Evolutionary conservation across 1,140 invertebrate species (phyloP).

Genomic region (Lepidurus packardi): DNA sequence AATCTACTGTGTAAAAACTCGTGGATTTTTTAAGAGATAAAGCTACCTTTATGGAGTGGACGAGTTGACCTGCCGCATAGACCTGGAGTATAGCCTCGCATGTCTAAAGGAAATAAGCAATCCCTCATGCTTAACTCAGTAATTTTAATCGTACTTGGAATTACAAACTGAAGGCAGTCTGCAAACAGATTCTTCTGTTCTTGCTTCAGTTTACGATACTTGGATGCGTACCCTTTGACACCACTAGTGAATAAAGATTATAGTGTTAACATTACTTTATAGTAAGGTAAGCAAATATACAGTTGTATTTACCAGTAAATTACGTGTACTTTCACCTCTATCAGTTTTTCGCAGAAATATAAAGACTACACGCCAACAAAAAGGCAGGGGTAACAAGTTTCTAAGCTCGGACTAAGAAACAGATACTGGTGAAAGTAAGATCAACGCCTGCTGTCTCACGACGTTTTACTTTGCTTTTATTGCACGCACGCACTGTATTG

Average conservation of each 20-base stretch:
- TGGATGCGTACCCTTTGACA: conserved; percentile 36
- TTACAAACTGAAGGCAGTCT: conserved; percentile 21
- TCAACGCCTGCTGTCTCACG: too few species aligned
- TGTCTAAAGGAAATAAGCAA: conserved; percentile 27
- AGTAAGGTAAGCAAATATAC: background rate
- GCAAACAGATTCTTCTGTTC: conserved; percentile 33
- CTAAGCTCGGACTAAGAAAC: too few species aligned
- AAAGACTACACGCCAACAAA: background rate
- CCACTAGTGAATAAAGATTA: conserved; percentile 34
- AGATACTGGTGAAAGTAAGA: too few species aligned
- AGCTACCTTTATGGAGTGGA: conserved; percentile 37
- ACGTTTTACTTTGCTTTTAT: too few species aligned
- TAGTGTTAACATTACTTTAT: background rate
- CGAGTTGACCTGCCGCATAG: conserved; percentile 30
- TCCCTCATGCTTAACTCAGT: background rate
- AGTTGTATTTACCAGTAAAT: conserved; percentile 35
- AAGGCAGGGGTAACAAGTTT: too few species aligned
- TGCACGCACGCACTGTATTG: too few species aligned
- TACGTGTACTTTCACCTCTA: conserved; percentile 28
- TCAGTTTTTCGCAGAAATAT: background rate
- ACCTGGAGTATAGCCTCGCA: conserved; percentile 36
- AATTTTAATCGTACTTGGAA: background rate
- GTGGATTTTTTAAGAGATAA: background rate
- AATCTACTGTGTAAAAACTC: too few species aligned
- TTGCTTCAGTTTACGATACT: conserved; percentile 36